Evolutionary conservation across 2,888 invertebrate genomes (phyloP).

Genomic region (Macropis europaea): DNA sequence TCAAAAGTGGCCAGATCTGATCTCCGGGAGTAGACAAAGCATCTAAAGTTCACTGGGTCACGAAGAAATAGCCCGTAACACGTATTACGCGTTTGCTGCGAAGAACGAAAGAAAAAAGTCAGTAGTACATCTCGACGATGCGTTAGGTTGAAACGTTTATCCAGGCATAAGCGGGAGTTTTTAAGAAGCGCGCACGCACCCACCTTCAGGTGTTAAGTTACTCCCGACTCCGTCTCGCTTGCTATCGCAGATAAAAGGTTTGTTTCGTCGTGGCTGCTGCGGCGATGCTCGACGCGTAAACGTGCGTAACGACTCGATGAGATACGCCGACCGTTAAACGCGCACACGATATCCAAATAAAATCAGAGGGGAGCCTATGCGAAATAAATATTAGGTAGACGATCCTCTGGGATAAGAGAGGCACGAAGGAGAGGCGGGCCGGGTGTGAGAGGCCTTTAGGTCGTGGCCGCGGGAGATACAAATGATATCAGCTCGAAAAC

Average conservation of each 20-base stretch:
- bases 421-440: constrained; percentile 37
- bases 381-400: constrained; percentile 66
- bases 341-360: constrained; percentile 61
- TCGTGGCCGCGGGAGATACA: constrained; percentile 60
- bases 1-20: too few relatives aligned
- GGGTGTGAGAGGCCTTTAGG: constrained; percentile 52
- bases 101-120: neutral
- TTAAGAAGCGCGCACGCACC: constrained; percentile 35
- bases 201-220: constrained; percentile 69
- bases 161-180: constrained; percentile 9
- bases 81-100: neutral
- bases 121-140: neutral
- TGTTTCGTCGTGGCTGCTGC: constrained; percentile 31
- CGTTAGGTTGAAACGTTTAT: constrained; percentile 25
- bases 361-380: constrained; percentile 58
- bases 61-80: too few relatives aligned
- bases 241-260: constrained; percentile 53
- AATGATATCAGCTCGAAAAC: constrained; percentile 67
- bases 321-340: constrained; percentile 55
- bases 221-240: constrained; percentile 41
- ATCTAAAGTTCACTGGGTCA: too few relatives aligned
- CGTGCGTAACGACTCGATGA: constrained; percentile 59
- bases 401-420: constrained; percentile 57
- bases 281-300: constrained; percentile 48
- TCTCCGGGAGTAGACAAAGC: too few relatives aligned